Evolutionary conservation across 2,888 invertebrate genomes (phyloP).

Genomic region (Cephus spinipes): DNA sequence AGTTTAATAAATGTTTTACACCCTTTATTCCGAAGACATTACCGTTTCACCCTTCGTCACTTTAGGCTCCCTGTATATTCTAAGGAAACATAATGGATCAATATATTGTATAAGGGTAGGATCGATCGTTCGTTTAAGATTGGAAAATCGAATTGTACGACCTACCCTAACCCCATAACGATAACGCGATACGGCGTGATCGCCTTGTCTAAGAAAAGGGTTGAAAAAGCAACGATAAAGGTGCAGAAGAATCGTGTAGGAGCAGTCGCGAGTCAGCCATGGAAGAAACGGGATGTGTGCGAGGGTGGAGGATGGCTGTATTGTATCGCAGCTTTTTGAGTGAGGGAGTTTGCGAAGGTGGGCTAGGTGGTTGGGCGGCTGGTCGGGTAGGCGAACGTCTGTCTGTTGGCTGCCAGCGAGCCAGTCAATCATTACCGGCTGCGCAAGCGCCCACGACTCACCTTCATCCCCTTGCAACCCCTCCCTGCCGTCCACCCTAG

Average conservation of each 20-base stretch:
- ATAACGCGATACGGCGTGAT: background rate
- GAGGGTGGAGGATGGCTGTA: slow-evolving; percentile 36
- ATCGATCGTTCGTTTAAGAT: background rate
- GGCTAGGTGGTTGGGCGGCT: slow-evolving; percentile 40
- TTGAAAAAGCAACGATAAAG: slow-evolving; percentile 41
- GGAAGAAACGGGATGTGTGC: slow-evolving; percentile 37
- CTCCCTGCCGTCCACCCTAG: slow-evolving; percentile 30
- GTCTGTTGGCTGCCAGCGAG: slow-evolving; percentile 68
- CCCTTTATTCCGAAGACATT: background rate
- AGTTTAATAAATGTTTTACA: background rate
- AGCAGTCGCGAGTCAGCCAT: slow-evolving; percentile 21
- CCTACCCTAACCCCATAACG: background rate
- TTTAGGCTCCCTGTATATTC: background rate
- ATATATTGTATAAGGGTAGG: background rate
- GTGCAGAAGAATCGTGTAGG: slow-evolving; percentile 33
- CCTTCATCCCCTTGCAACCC: slow-evolving; percentile 24
- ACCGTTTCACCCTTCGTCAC: background rate
- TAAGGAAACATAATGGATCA: background rate
- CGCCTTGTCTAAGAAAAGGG: slow-evolving; percentile 32
- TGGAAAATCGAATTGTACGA: background rate
- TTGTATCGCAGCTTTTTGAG: slow-evolving; percentile 55
- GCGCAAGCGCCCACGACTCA: slow-evolving; percentile 59
- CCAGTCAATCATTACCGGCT: slow-evolving; percentile 67
- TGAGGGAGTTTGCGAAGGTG: slow-evolving; percentile 24
- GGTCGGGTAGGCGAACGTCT: slow-evolving; percentile 61